Conservation (phyloP, 2,113 vertebrate species). For the Zosterops borbonicus region DNA sequence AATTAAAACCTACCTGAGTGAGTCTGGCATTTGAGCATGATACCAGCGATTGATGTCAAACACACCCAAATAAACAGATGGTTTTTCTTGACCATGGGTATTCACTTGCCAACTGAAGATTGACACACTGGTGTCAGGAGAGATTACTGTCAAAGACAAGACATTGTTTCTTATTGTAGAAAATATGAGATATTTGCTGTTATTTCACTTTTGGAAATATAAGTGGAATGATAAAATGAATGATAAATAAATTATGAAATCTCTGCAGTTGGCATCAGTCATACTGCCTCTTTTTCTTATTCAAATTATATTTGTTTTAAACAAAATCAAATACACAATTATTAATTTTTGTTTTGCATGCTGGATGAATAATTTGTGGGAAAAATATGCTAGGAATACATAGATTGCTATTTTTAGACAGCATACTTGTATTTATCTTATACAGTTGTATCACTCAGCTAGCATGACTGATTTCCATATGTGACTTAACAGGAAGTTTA, state of each 20-base stretch:
- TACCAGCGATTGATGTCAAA: slow-evolving; percentile 99
- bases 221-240: background rate
- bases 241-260: accelerated
- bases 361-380: background rate
- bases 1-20: slow-evolving; percentile 81
- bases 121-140: slow-evolving; percentile 92
- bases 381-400: background rate
- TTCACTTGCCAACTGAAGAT: slow-evolving; percentile 96
- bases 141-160: slow-evolving; percentile 76
- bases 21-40: slow-evolving; percentile 97
- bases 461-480: background rate
- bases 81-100: slow-evolving; percentile 83
- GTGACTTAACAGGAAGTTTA: background rate
- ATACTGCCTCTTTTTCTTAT: background rate
- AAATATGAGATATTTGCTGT: accelerated
- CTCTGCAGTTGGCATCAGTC: background rate
- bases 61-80: slow-evolving; percentile 84
- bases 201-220: background rate
- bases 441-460: background rate
- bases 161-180: background rate
- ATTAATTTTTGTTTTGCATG: background rate
- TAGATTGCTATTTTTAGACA: background rate
- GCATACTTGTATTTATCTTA: background rate
- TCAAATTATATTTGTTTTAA: background rate
- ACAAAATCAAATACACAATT: background rate